These are phyloP conservation scores for Ctenopoma multispine DNA, from an alignment of 2,797 vertebrate species.

Conservation along the genomic window DNA sequence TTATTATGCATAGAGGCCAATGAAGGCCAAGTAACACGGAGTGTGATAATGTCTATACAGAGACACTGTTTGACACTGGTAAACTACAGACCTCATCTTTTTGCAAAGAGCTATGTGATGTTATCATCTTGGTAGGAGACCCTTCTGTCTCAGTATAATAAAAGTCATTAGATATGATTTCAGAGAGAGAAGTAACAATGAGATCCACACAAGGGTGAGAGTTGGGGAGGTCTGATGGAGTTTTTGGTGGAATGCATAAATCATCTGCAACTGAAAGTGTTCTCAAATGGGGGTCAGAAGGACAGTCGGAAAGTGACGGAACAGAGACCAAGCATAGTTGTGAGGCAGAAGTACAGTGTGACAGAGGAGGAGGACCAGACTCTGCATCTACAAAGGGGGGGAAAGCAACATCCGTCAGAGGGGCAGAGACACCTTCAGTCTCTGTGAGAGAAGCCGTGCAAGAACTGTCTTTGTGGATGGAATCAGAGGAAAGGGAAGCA, in stretches of 20 bases:
- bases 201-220: conserved; percentile 29
- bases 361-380: conserved; percentile 41
- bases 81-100: conserved; percentile 18
- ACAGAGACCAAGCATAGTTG: conserved; percentile 33
- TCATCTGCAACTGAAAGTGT: conserved; percentile 39
- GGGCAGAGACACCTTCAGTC: conserved; percentile 16
- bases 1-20: neutral
- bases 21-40: conserved; percentile 11
- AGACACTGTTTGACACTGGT: conserved; percentile 15
- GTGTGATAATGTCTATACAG: conserved; percentile 27
- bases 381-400: conserved; percentile 57
- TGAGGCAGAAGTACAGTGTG: conserved; percentile 39
- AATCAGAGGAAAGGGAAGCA: conserved; percentile 47
- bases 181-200: conserved; percentile 17
- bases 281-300: conserved; percentile 28
- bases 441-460: conserved; percentile 32
- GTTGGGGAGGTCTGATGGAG: conserved; percentile 34
- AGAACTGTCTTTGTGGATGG: conserved; percentile 47
- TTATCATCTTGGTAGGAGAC: neutral
- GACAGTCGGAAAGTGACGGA: conserved; percentile 34
- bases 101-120: conserved; percentile 22
- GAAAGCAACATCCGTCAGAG: conserved; percentile 24
- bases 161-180: conserved; percentile 33
- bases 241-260: conserved; percentile 43
- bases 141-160: conserved; percentile 15